Base-by-base conservation (phyloP, 2,797 vertebrate genomes). In the Paramormyrops hopkinsi region DNA sequence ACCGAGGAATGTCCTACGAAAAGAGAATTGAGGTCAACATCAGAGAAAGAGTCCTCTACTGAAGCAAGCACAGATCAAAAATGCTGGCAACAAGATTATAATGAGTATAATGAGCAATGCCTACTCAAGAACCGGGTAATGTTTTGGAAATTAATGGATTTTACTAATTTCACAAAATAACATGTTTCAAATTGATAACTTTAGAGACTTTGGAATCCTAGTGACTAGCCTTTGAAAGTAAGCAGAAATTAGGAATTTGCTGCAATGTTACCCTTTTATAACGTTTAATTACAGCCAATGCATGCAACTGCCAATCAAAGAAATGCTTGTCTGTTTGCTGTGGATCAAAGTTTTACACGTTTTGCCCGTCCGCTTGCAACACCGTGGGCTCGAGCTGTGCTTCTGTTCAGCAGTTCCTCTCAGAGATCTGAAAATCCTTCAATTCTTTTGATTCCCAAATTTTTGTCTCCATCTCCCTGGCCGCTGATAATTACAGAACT, bases 201-300 rank as follows among this genome's bases (percentile, higher is more conserved):
- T 79, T 79, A 44, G 17, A 79, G 76, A 19, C 76, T 79, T 79
- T 82, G 46, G 48, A 51, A 29, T 73, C 12, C 65, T 33, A 37
- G 65, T 37, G 65, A 73, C 65, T 73, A 73, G 76, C 76, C 76
- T 82, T 82, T 82, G 22, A 53, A 51, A 51, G 48, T 29, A 86
- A 86, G 84, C 84, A 51, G 22, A 29, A 54, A 51, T 51, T 19
- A 54, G 11, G 22, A 86, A 53, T 17, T 51, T 51, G 50, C 50
- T 53, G 46, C 50, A 17, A 11, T 53, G 46, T 86, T 86, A 33
- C n/a, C 37, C 73, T 8, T 79, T 79, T n/a, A 44, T 82, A 82
- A 82, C 9, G 19, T 85, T 51, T 86, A 29, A 86, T 86, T 86
- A 86, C 84, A 86, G 50, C 46, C 22, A 86, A 86, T 86, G 84